These are phyloP conservation scores for Camelus dromedarius DNA, from an alignment of 2,113 vertebrate species.

Conservation along the genomic window DNA sequence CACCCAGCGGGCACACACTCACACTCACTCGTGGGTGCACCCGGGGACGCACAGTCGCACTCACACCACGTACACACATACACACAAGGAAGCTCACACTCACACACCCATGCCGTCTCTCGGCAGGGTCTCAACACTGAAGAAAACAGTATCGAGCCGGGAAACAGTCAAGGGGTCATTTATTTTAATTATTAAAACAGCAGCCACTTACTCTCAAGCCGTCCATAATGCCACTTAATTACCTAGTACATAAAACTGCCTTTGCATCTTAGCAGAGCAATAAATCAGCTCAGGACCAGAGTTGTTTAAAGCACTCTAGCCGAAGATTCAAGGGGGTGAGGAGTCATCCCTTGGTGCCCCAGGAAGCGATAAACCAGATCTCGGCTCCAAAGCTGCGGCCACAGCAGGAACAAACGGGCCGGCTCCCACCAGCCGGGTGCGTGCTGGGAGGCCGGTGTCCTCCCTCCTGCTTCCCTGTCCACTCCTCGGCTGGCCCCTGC, in stretches of 20 bases:
- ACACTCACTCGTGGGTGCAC: no score
- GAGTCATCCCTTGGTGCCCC: no score
- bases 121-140: neutral
- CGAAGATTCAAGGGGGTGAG: neutral
- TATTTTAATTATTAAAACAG: conserved; percentile 79
- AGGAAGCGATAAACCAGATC: neutral
- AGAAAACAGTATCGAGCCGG: neutral
- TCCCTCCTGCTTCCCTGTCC: neutral
- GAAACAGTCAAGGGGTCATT: conserved; percentile 67
- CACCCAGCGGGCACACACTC: neutral
- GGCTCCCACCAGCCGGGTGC: fast-evolving
- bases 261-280: conserved; percentile 61
- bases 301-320: neutral
- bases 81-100: fast-evolving
- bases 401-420: fast-evolving
- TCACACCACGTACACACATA: fast-evolving
- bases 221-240: conserved; percentile 77
- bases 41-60: no score
- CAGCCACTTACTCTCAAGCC: conserved; percentile 67
- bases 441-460: neutral
- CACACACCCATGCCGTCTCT: neutral
- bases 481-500: neutral
- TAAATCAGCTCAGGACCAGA: conserved; percentile 67
- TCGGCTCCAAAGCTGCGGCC: neutral
- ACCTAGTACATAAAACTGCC: conserved; percentile 75